phyloP scores from a whole-genome alignment of 2,113 vertebrate species.

The Pontoporia blainvillei region DNA sequence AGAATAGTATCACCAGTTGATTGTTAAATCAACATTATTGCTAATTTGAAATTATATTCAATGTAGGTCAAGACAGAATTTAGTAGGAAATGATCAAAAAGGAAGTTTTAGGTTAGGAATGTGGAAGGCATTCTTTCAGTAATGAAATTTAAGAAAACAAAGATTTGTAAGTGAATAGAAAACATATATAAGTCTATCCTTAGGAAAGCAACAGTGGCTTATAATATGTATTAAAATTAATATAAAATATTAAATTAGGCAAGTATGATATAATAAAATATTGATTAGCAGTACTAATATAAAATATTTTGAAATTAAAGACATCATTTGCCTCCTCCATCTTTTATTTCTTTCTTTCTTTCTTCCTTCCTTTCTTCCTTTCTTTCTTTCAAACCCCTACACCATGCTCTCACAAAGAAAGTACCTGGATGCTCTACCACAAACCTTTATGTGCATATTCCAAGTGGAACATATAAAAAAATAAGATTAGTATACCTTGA shows the following conservation, averaged over 20 bases:
- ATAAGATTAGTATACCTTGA: not conserved
- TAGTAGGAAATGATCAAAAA: not conserved
- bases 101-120: not conserved
- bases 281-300: not conserved
- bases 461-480: not conserved
- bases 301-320: not conserved
- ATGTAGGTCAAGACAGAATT: not conserved
- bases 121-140: not conserved
- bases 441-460: not conserved
- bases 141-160: not conserved
- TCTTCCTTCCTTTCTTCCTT: not conserved
- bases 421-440: rapidly evolving
- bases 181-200: not conserved
- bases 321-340: not conserved
- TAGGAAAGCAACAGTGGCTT: not conserved
- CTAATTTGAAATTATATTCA: not conserved
- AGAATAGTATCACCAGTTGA: not conserved
- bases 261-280: not conserved
- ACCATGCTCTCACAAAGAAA: not conserved
- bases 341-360: not conserved
- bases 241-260: not conserved
- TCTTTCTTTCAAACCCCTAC: not conserved
- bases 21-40: not conserved
- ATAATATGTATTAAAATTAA: not conserved
- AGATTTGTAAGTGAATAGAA: not conserved